These are phyloP conservation scores for Drosophila mercatorum DNA, from an alignment of 2,888 invertebrate species.

Conservation along the genomic window DNA sequence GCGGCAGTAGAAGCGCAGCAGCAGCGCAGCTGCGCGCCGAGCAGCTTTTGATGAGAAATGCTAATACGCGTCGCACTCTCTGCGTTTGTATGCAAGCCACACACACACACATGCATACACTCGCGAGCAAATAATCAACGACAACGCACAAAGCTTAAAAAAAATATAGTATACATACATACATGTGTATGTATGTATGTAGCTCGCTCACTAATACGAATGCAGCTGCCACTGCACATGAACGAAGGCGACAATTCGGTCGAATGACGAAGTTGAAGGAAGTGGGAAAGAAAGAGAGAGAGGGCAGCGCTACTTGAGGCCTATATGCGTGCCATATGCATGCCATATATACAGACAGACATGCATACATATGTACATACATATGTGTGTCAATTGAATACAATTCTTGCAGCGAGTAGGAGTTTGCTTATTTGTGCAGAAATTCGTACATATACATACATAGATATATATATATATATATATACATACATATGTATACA, in stretches of 20 bases:
- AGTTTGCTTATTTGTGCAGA: slow-evolving; percentile 24
- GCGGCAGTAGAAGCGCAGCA: slow-evolving; percentile 31
- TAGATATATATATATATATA: slow-evolving; percentile 10
- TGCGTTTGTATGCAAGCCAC: slow-evolving; percentile 22
- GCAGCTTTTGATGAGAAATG: slow-evolving; percentile 65
- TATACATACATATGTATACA: not conserved
- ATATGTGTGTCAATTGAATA: slow-evolving; percentile 72
- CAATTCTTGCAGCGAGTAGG: slow-evolving; percentile 49
- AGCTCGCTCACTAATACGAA: slow-evolving; percentile 43
- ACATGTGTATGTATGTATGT: not conserved
- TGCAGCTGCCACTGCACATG: slow-evolving; percentile 38
- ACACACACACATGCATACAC: slow-evolving; percentile 13
- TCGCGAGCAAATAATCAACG: slow-evolving; percentile 54
- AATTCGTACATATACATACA: slow-evolving; percentile 4
- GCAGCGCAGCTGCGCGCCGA: slow-evolving; percentile 44
- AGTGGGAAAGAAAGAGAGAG: not conserved
- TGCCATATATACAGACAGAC: not conserved
- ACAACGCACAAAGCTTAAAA: slow-evolving; percentile 58
- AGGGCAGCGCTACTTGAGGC: slow-evolving; percentile 17
- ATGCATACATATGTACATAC: not conserved
- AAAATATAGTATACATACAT: not conserved
- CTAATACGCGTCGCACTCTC: slow-evolving; percentile 66
- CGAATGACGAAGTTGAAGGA: not conserved
- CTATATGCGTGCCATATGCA: slow-evolving; percentile 16
- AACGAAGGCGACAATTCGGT: slow-evolving; percentile 21